phyloP scores from a whole-genome alignment of 1,140 invertebrate genomes.

The Lucilia sericata region DNA sequence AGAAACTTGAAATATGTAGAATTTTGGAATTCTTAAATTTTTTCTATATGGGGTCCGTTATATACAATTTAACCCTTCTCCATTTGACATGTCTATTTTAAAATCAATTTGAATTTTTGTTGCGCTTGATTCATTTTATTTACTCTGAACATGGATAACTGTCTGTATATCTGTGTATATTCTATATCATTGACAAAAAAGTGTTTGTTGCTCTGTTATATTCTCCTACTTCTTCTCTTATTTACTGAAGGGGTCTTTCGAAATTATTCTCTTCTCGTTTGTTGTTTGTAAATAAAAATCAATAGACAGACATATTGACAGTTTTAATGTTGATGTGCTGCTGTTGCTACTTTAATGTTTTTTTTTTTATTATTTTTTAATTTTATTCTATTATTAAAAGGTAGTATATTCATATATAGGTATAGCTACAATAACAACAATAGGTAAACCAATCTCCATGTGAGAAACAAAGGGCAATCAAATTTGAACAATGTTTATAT shows the following conservation, averaged over 20 bases:
- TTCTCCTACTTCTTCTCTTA: not conserved
- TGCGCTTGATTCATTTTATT: constrained; percentile 5
- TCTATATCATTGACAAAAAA: no score
- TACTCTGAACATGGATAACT: not conserved
- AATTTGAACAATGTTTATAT: constrained; percentile 3
- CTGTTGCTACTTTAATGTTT: not conserved
- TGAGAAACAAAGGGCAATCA: constrained; percentile 17
- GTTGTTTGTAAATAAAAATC: constrained; percentile 21
- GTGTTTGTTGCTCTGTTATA: not conserved
- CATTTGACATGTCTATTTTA: no score
- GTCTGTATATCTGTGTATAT: no score
- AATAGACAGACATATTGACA: constrained; percentile 21
- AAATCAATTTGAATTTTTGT: not conserved
- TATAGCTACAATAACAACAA: not conserved
- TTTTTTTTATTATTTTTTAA: not conserved
- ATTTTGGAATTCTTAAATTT: no score
- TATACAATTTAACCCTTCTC: no score
- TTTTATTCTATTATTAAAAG: not conserved
- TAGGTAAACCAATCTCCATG: not conserved
- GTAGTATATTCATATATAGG: no score
- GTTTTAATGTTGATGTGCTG: constrained; percentile 7
- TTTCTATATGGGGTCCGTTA: no score
- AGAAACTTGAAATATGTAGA: no score
- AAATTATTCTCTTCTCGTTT: not conserved
- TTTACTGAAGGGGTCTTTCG: not conserved